Evolutionary conservation across 1,140 invertebrate genomes (phyloP).

Genomic region (Drosophila sucinea): DNA sequence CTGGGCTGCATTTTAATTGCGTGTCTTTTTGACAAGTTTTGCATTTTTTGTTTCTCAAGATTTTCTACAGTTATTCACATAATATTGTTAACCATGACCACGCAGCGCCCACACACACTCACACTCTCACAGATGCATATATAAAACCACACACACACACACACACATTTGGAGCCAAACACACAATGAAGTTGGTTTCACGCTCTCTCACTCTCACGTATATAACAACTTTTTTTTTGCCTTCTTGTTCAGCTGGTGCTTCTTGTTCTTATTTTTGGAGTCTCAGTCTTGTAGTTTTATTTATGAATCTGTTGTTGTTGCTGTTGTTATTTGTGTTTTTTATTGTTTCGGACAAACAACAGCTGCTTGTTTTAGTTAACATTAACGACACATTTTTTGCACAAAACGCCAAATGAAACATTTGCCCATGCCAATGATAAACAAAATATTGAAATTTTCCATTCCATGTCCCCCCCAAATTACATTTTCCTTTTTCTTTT

Average conservation of each 20-base stretch:
- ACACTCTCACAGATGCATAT: constrained; percentile 17
- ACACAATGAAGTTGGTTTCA: constrained; percentile 56
- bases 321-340: constrained; percentile 33
- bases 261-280: constrained; percentile 3
- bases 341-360: constrained; percentile 10
- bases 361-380: constrained; percentile 47
- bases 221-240: constrained; percentile 51
- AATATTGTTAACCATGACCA: constrained; percentile 65
- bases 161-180: constrained; percentile 17
- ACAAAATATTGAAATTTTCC: constrained; percentile 46
- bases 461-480: constrained; percentile 19
- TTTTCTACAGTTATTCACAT: constrained; percentile 66
- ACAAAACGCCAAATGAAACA: constrained; percentile 11
- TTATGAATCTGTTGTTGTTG: constrained; percentile 59
- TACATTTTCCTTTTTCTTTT: constrained; percentile 46
- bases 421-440: constrained; percentile 7
- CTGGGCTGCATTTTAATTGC: constrained; percentile 59
- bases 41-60: constrained; percentile 52
- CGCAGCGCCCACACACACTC: constrained; percentile 50
- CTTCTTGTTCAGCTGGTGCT: constrained; percentile 25
- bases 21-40: constrained; percentile 66
- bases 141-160: constrained; percentile 12
- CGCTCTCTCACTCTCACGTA: constrained; percentile 69
- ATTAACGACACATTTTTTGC: constrained; percentile 24
- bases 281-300: constrained; percentile 53